Evolutionary conservation across 2,888 invertebrate genomes (phyloP).

Genomic region (Geophilus truncorum): DNA sequence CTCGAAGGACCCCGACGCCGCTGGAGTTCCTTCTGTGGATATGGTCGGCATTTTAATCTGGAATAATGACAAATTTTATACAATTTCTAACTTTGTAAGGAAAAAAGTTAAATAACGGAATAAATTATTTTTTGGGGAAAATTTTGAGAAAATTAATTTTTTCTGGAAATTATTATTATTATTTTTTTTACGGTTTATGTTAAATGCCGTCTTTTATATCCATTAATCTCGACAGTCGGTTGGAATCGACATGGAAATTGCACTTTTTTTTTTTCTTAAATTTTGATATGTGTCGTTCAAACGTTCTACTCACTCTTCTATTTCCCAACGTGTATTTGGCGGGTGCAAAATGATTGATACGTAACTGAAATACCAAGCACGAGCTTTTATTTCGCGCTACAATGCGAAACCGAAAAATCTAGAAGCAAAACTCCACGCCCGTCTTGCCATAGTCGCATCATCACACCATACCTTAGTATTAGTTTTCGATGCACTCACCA

Average conservation of each 20-base stretch:
- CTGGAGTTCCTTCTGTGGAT: neutral
- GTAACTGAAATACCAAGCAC: neutral
- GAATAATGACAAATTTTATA: neutral
- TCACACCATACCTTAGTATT: too few relatives aligned
- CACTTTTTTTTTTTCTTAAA: neutral
- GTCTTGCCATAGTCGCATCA: neutral
- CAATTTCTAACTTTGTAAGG: too few relatives aligned
- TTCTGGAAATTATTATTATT: too few relatives aligned
- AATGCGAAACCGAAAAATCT: neutral
- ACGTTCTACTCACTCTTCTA: slow-evolving; percentile 22
- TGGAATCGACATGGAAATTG: neutral
- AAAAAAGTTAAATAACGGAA: too few relatives aligned
- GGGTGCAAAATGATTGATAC: neutral
- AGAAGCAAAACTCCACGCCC: neutral
- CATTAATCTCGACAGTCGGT: neutral
- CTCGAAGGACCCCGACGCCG: neutral
- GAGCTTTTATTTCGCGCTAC: neutral
- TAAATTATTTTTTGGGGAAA: too few relatives aligned
- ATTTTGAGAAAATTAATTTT: too few relatives aligned
- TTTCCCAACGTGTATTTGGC: neutral
- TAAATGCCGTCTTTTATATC: neutral
- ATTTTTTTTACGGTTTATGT: too few relatives aligned
- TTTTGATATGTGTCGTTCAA: neutral
- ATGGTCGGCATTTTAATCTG: neutral
- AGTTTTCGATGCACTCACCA: too few relatives aligned